These are phyloP conservation scores for Penaeus chinensis DNA, from an alignment of 1,140 invertebrate species.

Conservation along the genomic window DNA sequence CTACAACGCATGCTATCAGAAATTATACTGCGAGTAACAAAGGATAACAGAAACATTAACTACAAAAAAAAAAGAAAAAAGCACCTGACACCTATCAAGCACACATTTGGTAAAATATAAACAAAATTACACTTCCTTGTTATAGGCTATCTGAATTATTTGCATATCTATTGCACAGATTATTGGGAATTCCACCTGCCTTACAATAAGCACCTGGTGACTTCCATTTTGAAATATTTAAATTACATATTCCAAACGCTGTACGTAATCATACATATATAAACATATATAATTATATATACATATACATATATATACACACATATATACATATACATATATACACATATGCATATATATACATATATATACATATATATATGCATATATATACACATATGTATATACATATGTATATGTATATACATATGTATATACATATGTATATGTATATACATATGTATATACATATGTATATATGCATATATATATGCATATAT, in stretches of 20 bases:
- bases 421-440: background rate
- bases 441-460: background rate
- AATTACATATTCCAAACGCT: background rate
- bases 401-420: background rate
- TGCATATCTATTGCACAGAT: too few species aligned
- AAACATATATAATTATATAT: background rate
- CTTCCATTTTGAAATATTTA: background rate
- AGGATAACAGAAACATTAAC: too few species aligned
- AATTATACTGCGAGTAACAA: too few species aligned
- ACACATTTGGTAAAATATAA: too few species aligned
- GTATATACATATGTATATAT: background rate
- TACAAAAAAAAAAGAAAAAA: too few species aligned
- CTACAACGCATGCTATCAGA: too few species aligned
- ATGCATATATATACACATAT: background rate
- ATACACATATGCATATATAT: background rate
- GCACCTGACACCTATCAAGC: too few species aligned
- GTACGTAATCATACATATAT: background rate
- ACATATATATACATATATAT: background rate
- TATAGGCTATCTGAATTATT: too few species aligned
- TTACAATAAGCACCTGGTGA: background rate
- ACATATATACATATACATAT: background rate
- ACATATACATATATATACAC: background rate
- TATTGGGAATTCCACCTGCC: background rate
- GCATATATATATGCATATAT: background rate
- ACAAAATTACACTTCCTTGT: too few species aligned